Evolutionary conservation across 2,797 vertebrate species (phyloP).

Genomic region (Avahi laniger): DNA sequence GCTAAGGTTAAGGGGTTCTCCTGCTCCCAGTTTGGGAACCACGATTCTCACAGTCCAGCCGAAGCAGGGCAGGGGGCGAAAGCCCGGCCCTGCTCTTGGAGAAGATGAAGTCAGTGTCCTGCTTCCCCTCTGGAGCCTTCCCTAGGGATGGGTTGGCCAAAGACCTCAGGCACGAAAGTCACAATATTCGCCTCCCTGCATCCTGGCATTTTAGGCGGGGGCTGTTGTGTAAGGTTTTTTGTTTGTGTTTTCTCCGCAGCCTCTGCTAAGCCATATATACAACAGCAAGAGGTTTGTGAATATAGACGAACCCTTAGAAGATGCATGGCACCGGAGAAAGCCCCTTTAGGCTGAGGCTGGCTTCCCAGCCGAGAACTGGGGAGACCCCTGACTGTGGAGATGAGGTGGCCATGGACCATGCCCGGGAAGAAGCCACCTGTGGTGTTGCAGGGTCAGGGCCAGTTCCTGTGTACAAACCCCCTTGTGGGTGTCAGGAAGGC

Average conservation of each 20-base stretch:
- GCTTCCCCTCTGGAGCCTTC: neutral
- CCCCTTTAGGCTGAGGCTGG: neutral
- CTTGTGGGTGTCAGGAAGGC: neutral
- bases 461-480: too few species aligned
- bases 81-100: rapidly evolving
- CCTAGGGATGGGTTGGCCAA: neutral
- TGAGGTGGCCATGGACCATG: neutral
- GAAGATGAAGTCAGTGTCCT: neutral
- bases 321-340: too few species aligned
- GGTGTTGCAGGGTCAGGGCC: neutral
- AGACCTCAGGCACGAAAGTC: neutral
- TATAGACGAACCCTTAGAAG: rapidly evolving
- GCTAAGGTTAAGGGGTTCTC: neutral
- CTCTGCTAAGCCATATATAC: neutral
- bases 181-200: too few species aligned
- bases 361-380: neutral
- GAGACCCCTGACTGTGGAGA: neutral
- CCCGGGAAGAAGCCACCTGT: neutral
- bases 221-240: neutral
- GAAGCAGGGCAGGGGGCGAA: neutral
- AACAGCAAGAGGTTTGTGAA: neutral
- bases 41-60: neutral
- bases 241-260: neutral
- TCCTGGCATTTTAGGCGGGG: neutral
- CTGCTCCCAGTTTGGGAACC: neutral